Percentiles rank a stretch among this genome's conserved stretches.
These are phyloP conservation scores for Cromileptes altivelis DNA, from an alignment of 2,113 vertebrate genomes.

Conservation along the genomic window DNA sequence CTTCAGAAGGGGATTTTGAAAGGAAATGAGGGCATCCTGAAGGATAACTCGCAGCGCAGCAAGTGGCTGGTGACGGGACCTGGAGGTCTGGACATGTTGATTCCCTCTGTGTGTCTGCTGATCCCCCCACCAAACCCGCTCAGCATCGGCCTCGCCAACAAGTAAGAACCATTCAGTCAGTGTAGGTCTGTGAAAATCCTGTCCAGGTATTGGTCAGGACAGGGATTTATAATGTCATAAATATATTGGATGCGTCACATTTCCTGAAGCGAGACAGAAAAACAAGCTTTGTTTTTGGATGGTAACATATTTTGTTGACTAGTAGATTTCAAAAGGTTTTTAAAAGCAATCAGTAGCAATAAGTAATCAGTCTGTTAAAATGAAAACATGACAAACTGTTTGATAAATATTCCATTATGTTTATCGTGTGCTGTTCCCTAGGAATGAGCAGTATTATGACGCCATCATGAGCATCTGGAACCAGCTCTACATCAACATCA, in stretches of 20 bases:
- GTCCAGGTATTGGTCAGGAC: background rate
- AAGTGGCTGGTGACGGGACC: slow-evolving; percentile 98
- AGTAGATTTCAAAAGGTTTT: background rate
- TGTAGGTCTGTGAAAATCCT: background rate
- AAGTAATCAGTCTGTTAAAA: background rate
- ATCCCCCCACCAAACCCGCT: slow-evolving; percentile 94
- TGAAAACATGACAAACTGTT: background rate
- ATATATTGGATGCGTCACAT: background rate
- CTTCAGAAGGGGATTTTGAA: slow-evolving; percentile 92
- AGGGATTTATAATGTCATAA: background rate
- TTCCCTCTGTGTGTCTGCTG: slow-evolving; percentile 94
- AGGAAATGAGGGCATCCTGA: slow-evolving; percentile 94
- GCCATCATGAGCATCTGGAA: slow-evolving; percentile 94
- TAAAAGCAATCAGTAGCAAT: too few species aligned
- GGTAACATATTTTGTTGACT: background rate
- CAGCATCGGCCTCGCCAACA: slow-evolving; percentile 91
- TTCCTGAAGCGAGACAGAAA: background rate
- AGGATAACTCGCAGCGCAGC: slow-evolving; percentile 96
- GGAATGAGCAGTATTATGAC: slow-evolving; percentile 96
- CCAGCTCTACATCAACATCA: slow-evolving; percentile 98
- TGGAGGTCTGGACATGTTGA: slow-evolving; percentile 95
- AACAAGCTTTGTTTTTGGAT: background rate
- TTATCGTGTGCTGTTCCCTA: slow-evolving; percentile 61
- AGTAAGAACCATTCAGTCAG: slow-evolving; percentile 83
- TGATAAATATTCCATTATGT: background rate